phyloP scores from a whole-genome alignment of 53 echinoderm and acorn worm genomes.

The Mesocentrotus franciscanus region DNA sequence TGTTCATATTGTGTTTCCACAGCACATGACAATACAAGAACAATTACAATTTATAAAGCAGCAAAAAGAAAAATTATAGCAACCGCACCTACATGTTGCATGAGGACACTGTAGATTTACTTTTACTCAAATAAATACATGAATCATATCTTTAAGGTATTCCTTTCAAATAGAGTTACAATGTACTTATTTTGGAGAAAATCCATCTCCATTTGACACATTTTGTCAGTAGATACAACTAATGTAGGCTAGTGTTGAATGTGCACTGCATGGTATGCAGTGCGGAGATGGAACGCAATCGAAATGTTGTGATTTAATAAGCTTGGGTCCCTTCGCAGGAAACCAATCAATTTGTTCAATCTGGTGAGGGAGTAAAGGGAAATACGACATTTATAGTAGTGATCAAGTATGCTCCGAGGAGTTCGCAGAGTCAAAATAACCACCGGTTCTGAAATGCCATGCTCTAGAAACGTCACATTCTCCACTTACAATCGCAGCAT shows the following conservation, averaged over 20 bases:
- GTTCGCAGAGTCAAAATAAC: not conserved
- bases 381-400: constrained; percentile 42
- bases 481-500: constrained; percentile 7
- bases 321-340: not conserved
- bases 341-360: constrained; percentile 52
- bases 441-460: constrained; percentile 25
- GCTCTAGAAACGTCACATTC: constrained; percentile 30
- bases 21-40: no score
- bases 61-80: no score
- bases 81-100: no score
- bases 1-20: no score
- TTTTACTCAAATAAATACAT: no score
- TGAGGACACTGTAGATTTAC: no score
- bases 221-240: not conserved
- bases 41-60: no score
- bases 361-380: constrained; percentile 35
- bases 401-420: constrained; percentile 22
- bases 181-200: not conserved
- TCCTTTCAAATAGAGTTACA: not conserved
- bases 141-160: not conserved
- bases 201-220: not conserved
- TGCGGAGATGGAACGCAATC: not conserved
- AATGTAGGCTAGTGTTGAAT: not conserved
- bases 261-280: not conserved
- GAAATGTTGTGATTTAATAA: constrained; percentile 44